phyloP scores from a whole-genome alignment of 1,140 invertebrate species.

The Temnothorax longispinosus region DNA sequence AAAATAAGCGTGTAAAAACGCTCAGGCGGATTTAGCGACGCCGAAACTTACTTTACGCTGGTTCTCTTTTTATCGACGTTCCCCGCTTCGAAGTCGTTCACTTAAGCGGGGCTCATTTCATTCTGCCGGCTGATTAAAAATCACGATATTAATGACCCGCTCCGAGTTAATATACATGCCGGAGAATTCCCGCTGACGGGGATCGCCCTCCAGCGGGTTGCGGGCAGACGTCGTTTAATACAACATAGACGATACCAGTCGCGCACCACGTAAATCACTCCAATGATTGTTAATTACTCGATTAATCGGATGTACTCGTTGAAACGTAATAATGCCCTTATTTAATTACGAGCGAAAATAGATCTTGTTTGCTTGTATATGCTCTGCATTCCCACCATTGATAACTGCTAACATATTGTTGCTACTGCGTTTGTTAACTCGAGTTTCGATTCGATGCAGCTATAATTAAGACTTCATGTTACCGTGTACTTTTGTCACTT shows the following conservation, averaged over 20 bases:
- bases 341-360: conserved; percentile 59
- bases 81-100: conserved; percentile 22
- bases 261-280: conserved; percentile 55
- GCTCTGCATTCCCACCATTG: conserved; percentile 1
- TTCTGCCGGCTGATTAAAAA: conserved; percentile 56
- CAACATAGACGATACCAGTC: conserved; percentile 55
- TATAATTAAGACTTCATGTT: conserved; percentile 21
- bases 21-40: conserved; percentile 12
- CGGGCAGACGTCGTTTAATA: conserved; percentile 52
- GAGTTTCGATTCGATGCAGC: not conserved
- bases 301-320: conserved; percentile 58
- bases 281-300: conserved; percentile 61
- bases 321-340: conserved; percentile 61
- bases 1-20: conserved; percentile 52
- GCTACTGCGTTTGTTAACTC: conserved; percentile 15
- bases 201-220: conserved; percentile 47
- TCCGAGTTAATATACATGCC: conserved; percentile 51
- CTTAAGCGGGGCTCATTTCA: conserved; percentile 45
- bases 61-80: conserved; percentile 42
- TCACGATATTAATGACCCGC: conserved; percentile 62
- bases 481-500: not conserved
- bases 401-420: conserved; percentile 52
- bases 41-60: conserved; percentile 30
- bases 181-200: conserved; percentile 58
- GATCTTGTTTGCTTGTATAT: conserved; percentile 53